Percentiles rank a stretch among this genome's conserved stretches.
Evolutionary conservation across 2,113 vertebrate species (phyloP).

Genomic region (Bolborhynchus lineola): DNA sequence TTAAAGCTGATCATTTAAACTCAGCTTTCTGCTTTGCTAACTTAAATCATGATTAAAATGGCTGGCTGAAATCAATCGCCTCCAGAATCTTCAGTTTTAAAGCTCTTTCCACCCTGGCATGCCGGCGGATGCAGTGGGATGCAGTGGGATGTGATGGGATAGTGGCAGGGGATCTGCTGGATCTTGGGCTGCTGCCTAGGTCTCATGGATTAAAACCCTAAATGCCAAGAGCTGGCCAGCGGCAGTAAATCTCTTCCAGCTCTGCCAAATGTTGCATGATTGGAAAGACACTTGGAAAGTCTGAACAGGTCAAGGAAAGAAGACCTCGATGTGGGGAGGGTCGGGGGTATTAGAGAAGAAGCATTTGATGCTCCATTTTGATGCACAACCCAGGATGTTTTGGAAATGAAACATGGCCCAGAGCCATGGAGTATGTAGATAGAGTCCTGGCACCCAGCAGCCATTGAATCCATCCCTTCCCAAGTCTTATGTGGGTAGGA

Average conservation of each 20-base stretch:
- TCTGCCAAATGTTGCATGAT: rapidly evolving
- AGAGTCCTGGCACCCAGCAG: not conserved
- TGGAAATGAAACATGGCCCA: not conserved
- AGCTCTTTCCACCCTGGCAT: not conserved
- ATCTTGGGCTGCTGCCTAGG: not conserved
- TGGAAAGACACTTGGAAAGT: not conserved
- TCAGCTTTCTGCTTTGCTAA: not conserved
- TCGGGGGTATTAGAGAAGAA: not conserved
- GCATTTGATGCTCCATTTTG: rapidly evolving
- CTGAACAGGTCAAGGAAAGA: no score
- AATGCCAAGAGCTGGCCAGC: not conserved
- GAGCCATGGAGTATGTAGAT: rapidly evolving
- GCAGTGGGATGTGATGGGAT: not conserved
- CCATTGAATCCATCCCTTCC: rapidly evolving
- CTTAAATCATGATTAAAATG: not conserved
- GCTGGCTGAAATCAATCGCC: not conserved
- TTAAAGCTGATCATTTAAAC: not conserved
- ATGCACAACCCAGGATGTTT: rapidly evolving
- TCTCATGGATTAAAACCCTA: not conserved
- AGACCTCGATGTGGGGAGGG: rapidly evolving
- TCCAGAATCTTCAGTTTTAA: not conserved
- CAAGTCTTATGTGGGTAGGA: not conserved
- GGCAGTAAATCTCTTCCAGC: not conserved
- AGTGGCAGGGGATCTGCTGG: not conserved
- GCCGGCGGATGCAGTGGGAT: not conserved